Conservation (phyloP, 2,888 invertebrate genomes). For the Hirtodrosophila confusa region DNA sequence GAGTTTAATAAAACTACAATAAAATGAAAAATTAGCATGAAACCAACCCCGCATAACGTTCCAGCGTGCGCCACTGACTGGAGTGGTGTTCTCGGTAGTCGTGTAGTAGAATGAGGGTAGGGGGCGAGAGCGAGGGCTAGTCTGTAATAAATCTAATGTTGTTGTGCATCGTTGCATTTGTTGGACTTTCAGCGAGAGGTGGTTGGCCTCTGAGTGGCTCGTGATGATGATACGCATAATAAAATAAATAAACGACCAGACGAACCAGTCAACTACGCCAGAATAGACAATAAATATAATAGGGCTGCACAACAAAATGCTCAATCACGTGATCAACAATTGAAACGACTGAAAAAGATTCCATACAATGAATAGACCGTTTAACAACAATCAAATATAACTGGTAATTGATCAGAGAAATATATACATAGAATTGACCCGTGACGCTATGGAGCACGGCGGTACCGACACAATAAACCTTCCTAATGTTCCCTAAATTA, state of each 20-base stretch:
- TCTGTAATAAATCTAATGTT: conserved; percentile 55
- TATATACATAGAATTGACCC: too few relatives aligned
- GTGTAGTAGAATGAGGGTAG: neutral
- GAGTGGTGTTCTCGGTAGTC: conserved; percentile 11
- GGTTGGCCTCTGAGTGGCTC: conserved; percentile 52
- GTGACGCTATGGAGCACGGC: too few relatives aligned
- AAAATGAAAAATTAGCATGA: too few relatives aligned
- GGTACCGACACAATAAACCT: too few relatives aligned
- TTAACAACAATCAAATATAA: too few relatives aligned
- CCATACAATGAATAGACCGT: too few relatives aligned
- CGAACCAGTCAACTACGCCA: conserved; percentile 12
- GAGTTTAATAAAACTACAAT: too few relatives aligned
- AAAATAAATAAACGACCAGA: conserved; percentile 41
- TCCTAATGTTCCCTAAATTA: too few relatives aligned
- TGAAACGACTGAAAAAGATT: neutral
- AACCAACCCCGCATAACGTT: too few relatives aligned
- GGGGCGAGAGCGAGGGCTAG: neutral
- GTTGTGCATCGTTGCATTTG: conserved; percentile 58
- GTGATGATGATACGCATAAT: conserved; percentile 41
- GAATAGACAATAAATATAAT: conserved; percentile 6
- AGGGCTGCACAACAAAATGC: conserved; percentile 14
- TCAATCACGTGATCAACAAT: conserved; percentile 20
- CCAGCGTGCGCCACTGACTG: neutral
- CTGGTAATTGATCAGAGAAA: too few relatives aligned
- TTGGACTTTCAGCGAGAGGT: conserved; percentile 60